phyloP scores from a whole-genome alignment of 1,140 invertebrate species.

The Philotrypesis tridentata region DNA sequence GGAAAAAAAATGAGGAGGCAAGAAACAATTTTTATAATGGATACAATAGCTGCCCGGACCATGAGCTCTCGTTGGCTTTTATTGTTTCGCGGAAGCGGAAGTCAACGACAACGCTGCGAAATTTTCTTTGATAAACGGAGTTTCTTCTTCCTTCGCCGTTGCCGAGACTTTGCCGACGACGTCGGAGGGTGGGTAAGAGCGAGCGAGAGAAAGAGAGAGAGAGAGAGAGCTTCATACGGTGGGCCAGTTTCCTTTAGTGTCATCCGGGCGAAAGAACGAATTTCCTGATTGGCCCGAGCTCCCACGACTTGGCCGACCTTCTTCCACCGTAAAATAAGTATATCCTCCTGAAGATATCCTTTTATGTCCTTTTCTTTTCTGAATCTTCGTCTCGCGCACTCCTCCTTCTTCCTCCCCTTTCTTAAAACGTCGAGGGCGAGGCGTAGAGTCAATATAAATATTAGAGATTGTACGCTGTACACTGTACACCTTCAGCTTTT shows the following conservation, averaged over 20 bases:
- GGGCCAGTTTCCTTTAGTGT: slow-evolving; percentile 36
- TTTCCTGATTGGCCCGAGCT: slow-evolving; percentile 45
- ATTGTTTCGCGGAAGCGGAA: slow-evolving; percentile 45
- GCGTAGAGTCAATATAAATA: slow-evolving; percentile 34
- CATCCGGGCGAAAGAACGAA: slow-evolving; percentile 40
- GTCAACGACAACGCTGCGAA: slow-evolving; percentile 33
- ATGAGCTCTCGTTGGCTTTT: slow-evolving; percentile 12
- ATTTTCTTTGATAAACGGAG: slow-evolving; percentile 45
- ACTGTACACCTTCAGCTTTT: background rate
- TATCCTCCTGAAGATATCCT: slow-evolving; percentile 15
- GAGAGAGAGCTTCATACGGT: background rate
- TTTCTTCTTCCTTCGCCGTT: slow-evolving; percentile 20
- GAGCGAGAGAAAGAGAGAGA: background rate
- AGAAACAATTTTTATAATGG: slow-evolving; percentile 42
- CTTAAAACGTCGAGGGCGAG: background rate
- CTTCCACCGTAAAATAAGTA: slow-evolving; percentile 24
- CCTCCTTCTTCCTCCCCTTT: background rate
- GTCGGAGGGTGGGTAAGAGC: background rate
- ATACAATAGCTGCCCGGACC: background rate
- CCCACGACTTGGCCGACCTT: slow-evolving; percentile 36
- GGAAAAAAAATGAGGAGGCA: background rate
- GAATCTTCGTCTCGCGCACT: background rate
- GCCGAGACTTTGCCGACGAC: slow-evolving; percentile 13
- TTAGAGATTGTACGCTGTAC: background rate
- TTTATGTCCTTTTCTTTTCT: slow-evolving; percentile 13